Conservation (phyloP, 2,888 invertebrate genomes). For the Macrosoma leucophasiata region DNA sequence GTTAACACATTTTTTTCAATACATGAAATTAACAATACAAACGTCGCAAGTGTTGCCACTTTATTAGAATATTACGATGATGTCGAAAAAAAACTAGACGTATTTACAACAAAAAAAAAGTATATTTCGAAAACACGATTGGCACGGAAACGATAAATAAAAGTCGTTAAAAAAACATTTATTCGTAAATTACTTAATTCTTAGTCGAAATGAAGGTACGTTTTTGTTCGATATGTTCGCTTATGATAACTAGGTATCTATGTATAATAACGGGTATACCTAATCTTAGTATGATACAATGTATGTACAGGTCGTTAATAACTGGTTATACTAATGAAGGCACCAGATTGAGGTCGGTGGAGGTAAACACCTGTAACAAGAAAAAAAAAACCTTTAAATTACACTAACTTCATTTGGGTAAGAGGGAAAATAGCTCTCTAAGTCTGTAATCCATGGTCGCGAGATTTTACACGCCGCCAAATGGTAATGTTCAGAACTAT, state of each 20-base stretch:
- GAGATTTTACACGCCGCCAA: too few species aligned
- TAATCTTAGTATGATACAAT: slow-evolving; percentile 53
- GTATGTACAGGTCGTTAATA: slow-evolving; percentile 61
- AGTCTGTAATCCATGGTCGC: too few species aligned
- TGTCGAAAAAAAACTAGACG: slow-evolving; percentile 23
- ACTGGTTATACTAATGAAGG: slow-evolving; percentile 66
- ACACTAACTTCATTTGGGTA: too few species aligned
- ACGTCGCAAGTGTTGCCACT: slow-evolving; percentile 16
- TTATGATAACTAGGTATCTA: slow-evolving; percentile 39
- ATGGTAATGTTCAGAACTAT: too few species aligned
- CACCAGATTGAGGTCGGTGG: slow-evolving; percentile 75
- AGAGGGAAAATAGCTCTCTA: too few species aligned
- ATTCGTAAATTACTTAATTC: slow-evolving; percentile 34
- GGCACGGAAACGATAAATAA: slow-evolving; percentile 58
- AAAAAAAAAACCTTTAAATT: slow-evolving; percentile 17
- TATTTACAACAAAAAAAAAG: slow-evolving; percentile 41
- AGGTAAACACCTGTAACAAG: slow-evolving; percentile 58
- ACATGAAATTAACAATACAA: slow-evolving; percentile 38
- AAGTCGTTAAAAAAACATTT: slow-evolving; percentile 34
- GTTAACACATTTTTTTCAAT: slow-evolving; percentile 38
- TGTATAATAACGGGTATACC: slow-evolving; percentile 45
- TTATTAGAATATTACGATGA: slow-evolving; percentile 17
- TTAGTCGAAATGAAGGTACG: slow-evolving; percentile 53
- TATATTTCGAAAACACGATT: slow-evolving; percentile 40
- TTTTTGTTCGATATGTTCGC: slow-evolving; percentile 63